These are phyloP conservation scores for Zapornia atra DNA, from an alignment of 2,113 vertebrate genomes.

Conservation along the genomic window DNA sequence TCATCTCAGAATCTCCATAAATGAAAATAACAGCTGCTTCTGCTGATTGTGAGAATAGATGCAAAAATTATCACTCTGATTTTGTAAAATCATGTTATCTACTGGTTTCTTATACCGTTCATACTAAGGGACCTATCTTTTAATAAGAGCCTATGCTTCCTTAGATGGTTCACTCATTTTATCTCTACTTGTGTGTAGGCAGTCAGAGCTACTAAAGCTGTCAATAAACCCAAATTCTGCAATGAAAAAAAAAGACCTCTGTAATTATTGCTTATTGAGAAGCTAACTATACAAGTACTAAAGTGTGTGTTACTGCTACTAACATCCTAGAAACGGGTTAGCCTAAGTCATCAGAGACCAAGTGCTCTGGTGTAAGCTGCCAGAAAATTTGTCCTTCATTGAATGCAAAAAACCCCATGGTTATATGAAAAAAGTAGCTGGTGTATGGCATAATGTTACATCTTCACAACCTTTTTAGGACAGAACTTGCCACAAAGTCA, in stretches of 20 bases:
- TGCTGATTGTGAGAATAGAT: constrained; percentile 16
- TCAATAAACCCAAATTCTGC: neutral
- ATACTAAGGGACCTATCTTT: neutral
- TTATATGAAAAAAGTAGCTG: neutral
- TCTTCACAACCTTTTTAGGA: neutral
- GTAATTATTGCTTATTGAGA: neutral
- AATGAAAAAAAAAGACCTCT: neutral
- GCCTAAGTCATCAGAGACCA: neutral
- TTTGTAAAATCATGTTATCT: neutral
- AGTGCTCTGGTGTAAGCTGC: neutral
- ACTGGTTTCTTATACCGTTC: neutral
- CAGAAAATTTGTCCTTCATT: neutral
- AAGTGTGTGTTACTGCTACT: neutral
- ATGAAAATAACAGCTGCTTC: constrained; percentile 40
- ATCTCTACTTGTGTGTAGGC: neutral
- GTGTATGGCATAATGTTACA: fast-evolving
- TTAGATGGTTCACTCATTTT: neutral
- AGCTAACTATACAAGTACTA: neutral
- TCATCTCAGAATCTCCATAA: constrained; percentile 12
- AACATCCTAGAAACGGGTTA: too few relatives aligned
- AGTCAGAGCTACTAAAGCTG: neutral
- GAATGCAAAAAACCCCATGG: neutral
- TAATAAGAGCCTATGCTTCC: neutral
- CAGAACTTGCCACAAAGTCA: fast-evolving
- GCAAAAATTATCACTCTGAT: neutral